A percentile compares a stretch with the other conserved stretches of the same genome.
Conservation (phyloP, 1,140 invertebrate genomes). For the Cardiocondyla obscurior region DNA sequence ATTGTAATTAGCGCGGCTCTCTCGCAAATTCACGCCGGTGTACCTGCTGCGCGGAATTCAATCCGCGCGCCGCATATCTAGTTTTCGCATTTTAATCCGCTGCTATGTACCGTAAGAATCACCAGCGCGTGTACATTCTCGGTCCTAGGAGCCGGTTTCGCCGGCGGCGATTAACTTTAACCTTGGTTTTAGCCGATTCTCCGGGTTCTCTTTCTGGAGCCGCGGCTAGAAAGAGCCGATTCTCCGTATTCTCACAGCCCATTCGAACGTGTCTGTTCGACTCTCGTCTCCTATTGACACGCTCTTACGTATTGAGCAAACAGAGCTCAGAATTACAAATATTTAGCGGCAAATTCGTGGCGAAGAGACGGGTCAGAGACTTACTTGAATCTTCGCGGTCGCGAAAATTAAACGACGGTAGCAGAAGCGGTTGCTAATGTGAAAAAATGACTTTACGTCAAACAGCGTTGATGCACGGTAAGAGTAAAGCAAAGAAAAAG, state of each 20-base stretch:
- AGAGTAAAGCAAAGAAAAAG: not conserved
- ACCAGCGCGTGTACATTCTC: not conserved
- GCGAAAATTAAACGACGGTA: not conserved
- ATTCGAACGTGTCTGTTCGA: not conserved
- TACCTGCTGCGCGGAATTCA: slow-evolving; percentile 23
- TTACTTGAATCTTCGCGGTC: not conserved
- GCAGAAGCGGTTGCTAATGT: not conserved
- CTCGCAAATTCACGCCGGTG: not conserved
- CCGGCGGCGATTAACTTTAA: slow-evolving; percentile 17
- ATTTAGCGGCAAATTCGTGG: not conserved
- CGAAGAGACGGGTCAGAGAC: not conserved
- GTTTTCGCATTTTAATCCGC: slow-evolving; percentile 29
- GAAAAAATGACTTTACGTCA: not conserved
- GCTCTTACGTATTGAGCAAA: slow-evolving; percentile 2
- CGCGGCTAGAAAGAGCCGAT: not conserved
- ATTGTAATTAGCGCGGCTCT: slow-evolving; percentile 29
- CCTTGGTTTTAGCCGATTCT: slow-evolving; percentile 19
- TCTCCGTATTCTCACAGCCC: not conserved
- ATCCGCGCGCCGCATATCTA: not conserved
- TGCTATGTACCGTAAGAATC: not conserved
- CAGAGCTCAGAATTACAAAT: not conserved
- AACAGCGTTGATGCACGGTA: not conserved
- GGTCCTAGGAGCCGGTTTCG: slow-evolving; percentile 24
- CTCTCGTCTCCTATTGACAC: slow-evolving; percentile 30
- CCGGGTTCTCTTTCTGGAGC: slow-evolving; percentile 1